A percentile compares a stretch with the other conserved stretches of the same genome.
phyloP scores from a whole-genome alignment of 30 jellyfish, hydroid and myxozoan species.

The Hydra vulgaris region DNA sequence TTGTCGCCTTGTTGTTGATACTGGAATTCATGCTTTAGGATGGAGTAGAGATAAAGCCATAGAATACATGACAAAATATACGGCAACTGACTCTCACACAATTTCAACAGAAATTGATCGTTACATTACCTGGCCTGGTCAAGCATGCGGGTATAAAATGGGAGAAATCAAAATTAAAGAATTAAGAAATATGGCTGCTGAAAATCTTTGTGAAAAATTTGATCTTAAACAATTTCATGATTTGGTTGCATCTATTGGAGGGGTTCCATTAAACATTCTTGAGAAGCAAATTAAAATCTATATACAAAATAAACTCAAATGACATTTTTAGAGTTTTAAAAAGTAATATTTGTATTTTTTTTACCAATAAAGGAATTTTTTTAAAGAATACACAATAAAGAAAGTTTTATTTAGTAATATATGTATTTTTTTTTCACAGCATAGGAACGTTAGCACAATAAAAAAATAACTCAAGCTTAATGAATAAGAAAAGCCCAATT shows the following conservation, averaged over 20 bases:
- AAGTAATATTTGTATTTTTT: too few species aligned
- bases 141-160: constrained; percentile 68
- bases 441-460: too few species aligned
- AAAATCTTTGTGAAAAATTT: constrained; percentile 44
- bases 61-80: constrained; percentile 47
- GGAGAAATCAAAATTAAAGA: constrained; percentile 76
- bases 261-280: constrained; percentile 43
- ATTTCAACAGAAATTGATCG: constrained; percentile 77
- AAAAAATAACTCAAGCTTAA: too few species aligned
- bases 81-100: constrained; percentile 56
- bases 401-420: too few species aligned
- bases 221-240: constrained; percentile 60
- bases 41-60: constrained; percentile 78
- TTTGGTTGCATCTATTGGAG: constrained; percentile 43
- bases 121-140: constrained; percentile 95
- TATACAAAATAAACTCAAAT: background rate
- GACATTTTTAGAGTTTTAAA: background rate
- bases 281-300: constrained; percentile 12
- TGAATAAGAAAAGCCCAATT: too few species aligned
- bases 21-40: constrained; percentile 84
- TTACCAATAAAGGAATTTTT: too few species aligned
- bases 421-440: too few species aligned
- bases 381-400: too few species aligned
- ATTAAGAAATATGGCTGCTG: constrained; percentile 34
- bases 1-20: constrained; percentile 77